Evolutionary conservation across 2,888 invertebrate species (phyloP), one percentile per base, ranked within the genome.

Genomic region (Pteria penguin): DNA sequence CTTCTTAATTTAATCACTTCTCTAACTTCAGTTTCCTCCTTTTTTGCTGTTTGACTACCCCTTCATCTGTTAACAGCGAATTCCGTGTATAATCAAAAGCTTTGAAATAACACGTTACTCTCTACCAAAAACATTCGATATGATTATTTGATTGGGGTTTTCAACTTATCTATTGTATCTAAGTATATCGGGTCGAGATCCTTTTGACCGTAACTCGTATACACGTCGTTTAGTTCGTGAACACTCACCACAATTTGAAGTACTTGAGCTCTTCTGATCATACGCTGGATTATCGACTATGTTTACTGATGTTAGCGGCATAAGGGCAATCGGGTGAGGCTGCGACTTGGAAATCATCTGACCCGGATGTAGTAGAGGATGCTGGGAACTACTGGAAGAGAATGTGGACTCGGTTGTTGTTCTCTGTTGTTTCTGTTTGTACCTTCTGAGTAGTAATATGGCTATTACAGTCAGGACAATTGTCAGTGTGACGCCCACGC

Each of bases 261-360:
- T 67, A 3, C 33, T 36, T n/a, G 67, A 24, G 36, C 45, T 57
- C 58, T 72, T 73, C 24, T 70, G 68, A 11, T 63, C 69, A 54
- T 88, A 88, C 29, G 85, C 83, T 4, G 85, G 85, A 72, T 88
- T 88, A 24, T 88, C 88, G 3, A 83, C 78, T 33, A 84, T 81
- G 11, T 82, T 81, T 29, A 84, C 62, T 2, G 83, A 76, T 1
- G 82, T 80, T 5, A 86, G 75, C 1, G 86, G 86, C 80, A 85
- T 79, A 22, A 66, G 69, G 32, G 84, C 85, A 52, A 73, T 65
- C 27, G 65, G 71, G 11, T 76, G 55, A 4, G 71, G 71, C 24
- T 63, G 65, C 8, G 71, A 71, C 22, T 75, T 78, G 4, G 63
- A 60, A 2, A 67, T 45, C 11, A 62, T 27, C 8, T 61, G 55